Base-by-base conservation (phyloP, 2,888 invertebrate genomes). In the Odontocerum albicorne region DNA sequence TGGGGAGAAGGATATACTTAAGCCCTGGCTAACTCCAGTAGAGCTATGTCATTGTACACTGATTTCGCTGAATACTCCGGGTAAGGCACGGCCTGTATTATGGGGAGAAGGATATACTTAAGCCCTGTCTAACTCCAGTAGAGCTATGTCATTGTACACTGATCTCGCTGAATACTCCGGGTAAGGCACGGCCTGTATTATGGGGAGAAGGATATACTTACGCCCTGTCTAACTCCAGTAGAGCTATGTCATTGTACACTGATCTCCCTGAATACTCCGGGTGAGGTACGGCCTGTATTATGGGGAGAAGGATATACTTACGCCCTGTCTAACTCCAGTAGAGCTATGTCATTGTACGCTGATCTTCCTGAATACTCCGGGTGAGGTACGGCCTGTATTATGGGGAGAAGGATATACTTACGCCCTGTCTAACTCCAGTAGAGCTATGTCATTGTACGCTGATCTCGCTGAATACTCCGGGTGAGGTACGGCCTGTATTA, bases 31-130 rank as follows among this genome's bases (percentile, higher is more conserved):
- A 52, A 42, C 12, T 53, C 22, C 3, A 90, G 65, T 2, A 90
- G 66, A 0, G 87, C 88, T 53, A 90, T 86, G 63, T 90, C 89
- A 64, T 89, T 82, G 44, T 71, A 68, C 33, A 77, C 75, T 15
- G 67, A 52, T 21, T 73, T 62, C n/a, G 68, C 66, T 46, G 75
- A 72, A 36, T 78, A 80, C 0, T 70, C 63, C 33, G 75, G 72
- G 54, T 80, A 79, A 2, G 66, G 62, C 0, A 77, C 75, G 1
- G 77, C 66, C 55, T 73, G 73, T 0, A 74, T n/a, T n/a, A n/a
- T n/a, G n/a, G n/a, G n/a, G n/a, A n/a, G n/a, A n/a, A n/a, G n/a
- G n/a, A n/a, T n/a, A n/a, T n/a, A n/a, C n/a, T n/a, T n/a, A n/a
- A n/a, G n/a, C n/a, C n/a, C n/a, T n/a, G n/a, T n/a, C n/a, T n/a